Evolutionary conservation across 2,797 vertebrate species (phyloP).

Genomic region (Saxicola maurus): DNA sequence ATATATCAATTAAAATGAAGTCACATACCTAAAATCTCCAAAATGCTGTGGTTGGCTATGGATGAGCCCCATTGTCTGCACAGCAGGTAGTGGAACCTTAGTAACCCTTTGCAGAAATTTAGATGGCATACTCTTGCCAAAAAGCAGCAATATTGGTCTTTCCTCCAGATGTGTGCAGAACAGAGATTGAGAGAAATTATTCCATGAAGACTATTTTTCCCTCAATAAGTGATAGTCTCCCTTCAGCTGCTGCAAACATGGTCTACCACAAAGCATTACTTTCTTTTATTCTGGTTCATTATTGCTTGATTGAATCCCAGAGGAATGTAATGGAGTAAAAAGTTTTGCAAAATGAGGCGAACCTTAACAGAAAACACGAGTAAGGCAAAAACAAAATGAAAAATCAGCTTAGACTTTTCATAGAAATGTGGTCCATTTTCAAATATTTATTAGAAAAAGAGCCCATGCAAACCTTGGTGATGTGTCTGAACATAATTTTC

Average conservation of each 20-base stretch:
- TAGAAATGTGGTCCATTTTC: neutral
- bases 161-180: neutral
- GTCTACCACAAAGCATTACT: neutral
- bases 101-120: neutral
- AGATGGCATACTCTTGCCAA: neutral
- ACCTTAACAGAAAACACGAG: neutral
- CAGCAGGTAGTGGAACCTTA: neutral
- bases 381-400: neutral
- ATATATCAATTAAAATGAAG: neutral
- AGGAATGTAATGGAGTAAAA: neutral
- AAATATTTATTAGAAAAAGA: conserved; percentile 23
- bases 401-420: neutral
- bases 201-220: neutral
- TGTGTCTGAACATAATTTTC: conserved; percentile 60
- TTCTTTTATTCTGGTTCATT: neutral
- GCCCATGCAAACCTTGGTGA: neutral
- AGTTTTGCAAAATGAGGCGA: neutral
- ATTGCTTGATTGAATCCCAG: neutral
- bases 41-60: neutral
- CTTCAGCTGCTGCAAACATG: neutral
- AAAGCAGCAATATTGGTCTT: neutral
- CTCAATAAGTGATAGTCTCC: rapidly evolving
- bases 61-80: neutral
- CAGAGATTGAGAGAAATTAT: neutral
- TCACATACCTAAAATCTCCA: neutral